Evolutionary conservation across 2,113 vertebrate genomes (phyloP).

Genomic region (Tetraodon nigroviridis): DNA sequence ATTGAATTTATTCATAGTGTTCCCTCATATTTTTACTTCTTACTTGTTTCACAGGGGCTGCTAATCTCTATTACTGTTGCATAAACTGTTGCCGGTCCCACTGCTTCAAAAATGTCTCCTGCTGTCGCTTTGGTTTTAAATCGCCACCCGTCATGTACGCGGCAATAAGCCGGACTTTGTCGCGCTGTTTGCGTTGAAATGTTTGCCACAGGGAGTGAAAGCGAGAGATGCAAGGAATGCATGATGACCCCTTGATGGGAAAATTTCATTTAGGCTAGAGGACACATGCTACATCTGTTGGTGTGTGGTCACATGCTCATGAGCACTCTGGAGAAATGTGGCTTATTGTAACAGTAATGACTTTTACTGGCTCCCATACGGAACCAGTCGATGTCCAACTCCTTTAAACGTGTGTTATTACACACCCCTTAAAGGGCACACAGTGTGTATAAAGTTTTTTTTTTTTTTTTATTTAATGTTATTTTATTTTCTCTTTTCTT

Average conservation of each 20-base stretch:
- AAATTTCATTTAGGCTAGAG: slow-evolving; percentile 13
- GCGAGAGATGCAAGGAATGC: slow-evolving; percentile 14
- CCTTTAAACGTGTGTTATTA: slow-evolving; percentile 42
- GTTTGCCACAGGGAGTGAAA: slow-evolving; percentile 11
- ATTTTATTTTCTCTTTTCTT: no score
- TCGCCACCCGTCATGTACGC: slow-evolving; percentile 9
- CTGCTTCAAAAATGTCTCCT: slow-evolving; percentile 47
- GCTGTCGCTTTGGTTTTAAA: slow-evolving; percentile 29
- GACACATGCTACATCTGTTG: slow-evolving; percentile 11
- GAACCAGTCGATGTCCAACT: slow-evolving; percentile 39
- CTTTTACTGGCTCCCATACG: slow-evolving; percentile 26
- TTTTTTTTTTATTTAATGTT: no score
- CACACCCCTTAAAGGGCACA: slow-evolving; percentile 13
- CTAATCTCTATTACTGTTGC: slow-evolving; percentile 4
- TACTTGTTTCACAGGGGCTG: slow-evolving; percentile 29
- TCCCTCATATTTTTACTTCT: slow-evolving; percentile 19
- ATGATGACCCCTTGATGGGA: not conserved
- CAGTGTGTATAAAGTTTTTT: not conserved
- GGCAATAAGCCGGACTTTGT: slow-evolving; percentile 32
- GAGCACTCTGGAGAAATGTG: slow-evolving; percentile 10
- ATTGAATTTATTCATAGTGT: slow-evolving; percentile 12
- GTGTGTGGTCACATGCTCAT: not conserved
- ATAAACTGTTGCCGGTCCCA: slow-evolving; percentile 5
- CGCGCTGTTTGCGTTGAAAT: slow-evolving; percentile 8
- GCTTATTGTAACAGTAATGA: slow-evolving; percentile 42